These are phyloP conservation scores for Auanema sp. DNA, from an alignment of 2,888 invertebrate genomes.

Conservation along the genomic window DNA sequence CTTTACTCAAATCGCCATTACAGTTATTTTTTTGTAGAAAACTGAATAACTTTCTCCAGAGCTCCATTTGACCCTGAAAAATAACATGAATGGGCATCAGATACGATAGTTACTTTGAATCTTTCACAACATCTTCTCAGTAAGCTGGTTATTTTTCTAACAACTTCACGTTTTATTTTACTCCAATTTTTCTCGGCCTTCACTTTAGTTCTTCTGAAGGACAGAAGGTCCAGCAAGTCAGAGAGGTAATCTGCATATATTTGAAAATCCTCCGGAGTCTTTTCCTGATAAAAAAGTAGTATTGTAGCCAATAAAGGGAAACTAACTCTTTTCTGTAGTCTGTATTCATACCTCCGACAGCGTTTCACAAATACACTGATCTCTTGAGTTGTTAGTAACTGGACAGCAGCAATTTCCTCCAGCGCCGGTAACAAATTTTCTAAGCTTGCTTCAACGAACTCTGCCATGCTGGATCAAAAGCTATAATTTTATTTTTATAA, in stretches of 20 bases:
- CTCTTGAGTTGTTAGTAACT: constrained; percentile 75
- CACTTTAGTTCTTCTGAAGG: constrained; percentile 70
- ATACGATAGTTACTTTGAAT: constrained; percentile 69
- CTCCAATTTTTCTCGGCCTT: constrained; percentile 72
- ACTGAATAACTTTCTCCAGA: constrained; percentile 12
- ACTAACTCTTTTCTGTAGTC: constrained; percentile 27
- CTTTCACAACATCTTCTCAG: constrained; percentile 75
- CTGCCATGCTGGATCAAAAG: constrained; percentile 72
- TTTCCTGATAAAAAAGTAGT: constrained; percentile 48
- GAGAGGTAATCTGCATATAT: constrained; percentile 76
- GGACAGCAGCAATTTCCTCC: constrained; percentile 77
- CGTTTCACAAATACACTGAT: constrained; percentile 68
- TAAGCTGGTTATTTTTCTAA: constrained; percentile 75
- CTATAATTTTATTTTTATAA: not conserved
- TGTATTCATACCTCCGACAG: constrained; percentile 23
- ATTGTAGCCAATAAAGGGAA: constrained; percentile 3
- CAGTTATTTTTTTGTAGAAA: constrained; percentile 1
- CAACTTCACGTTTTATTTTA: constrained; percentile 75
- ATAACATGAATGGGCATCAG: constrained; percentile 51
- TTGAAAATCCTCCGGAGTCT: constrained; percentile 66
- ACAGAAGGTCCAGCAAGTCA: constrained; percentile 73
- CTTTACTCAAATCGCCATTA: constrained; percentile 9
- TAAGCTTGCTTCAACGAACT: constrained; percentile 77
- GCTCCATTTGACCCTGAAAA: constrained; percentile 12
- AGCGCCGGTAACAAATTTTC: constrained; percentile 81